Evolutionary conservation across 2,113 vertebrate species (phyloP).

Genomic region (Speoplatyrhinus poulsoni): DNA sequence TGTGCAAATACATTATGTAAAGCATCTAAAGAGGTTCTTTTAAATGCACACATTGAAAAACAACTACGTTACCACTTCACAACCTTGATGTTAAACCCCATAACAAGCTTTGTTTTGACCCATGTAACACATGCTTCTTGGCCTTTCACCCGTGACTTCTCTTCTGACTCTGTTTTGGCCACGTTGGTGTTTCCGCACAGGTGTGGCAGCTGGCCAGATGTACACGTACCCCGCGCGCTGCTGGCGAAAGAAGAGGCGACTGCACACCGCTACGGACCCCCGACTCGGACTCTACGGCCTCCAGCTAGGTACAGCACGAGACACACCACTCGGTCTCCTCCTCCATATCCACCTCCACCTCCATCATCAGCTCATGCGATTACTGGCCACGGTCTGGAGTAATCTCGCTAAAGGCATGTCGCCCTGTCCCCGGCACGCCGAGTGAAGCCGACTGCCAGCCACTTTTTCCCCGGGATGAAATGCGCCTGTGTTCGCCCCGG

Average conservation of each 20-base stretch:
- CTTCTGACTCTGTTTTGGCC: background rate
- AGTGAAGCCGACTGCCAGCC: conserved; percentile 49
- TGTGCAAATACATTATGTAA: no score
- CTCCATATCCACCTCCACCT: conserved; percentile 17
- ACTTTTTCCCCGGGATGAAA: conserved; percentile 57
- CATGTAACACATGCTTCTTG: no score
- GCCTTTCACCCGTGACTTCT: background rate
- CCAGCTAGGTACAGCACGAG: conserved; percentile 81
- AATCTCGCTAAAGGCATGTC: conserved; percentile 54
- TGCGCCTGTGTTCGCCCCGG: conserved; percentile 50
- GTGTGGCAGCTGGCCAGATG: conserved; percentile 89
- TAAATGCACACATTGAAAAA: no score
- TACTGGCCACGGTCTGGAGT: conserved; percentile 56
- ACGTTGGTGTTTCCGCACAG: conserved; percentile 59
- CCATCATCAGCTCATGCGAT: conserved; percentile 48
- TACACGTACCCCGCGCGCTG: conserved; percentile 97
- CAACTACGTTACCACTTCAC: no score
- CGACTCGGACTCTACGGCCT: conserved; percentile 88
- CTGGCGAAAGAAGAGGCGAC: conserved; percentile 95
- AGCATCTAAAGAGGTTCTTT: no score
- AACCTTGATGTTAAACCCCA: no score
- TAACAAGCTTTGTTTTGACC: no score
- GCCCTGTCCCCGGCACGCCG: conserved; percentile 24
- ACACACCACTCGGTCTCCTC: background rate
- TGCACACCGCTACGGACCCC: conserved; percentile 88